These are phyloP conservation scores for Zosterops japonicus DNA, from an alignment of 2,113 vertebrate species.

Conservation along the genomic window DNA sequence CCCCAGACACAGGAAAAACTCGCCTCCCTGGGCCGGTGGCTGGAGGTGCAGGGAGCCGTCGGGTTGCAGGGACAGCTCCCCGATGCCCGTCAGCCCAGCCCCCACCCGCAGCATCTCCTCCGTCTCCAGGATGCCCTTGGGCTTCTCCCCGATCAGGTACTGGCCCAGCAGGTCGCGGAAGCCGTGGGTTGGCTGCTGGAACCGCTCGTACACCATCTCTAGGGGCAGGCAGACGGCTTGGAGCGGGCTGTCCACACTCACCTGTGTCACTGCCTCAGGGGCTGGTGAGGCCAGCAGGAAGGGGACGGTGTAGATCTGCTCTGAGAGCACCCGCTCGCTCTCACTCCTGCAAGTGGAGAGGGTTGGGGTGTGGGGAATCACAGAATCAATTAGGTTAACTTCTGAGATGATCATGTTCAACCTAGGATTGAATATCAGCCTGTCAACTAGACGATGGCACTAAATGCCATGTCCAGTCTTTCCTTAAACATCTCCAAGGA, in stretches of 20 bases:
- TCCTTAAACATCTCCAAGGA: neutral
- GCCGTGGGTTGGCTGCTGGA: slow-evolving; percentile 78
- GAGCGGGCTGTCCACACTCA: slow-evolving; percentile 80
- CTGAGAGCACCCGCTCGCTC: slow-evolving; percentile 77
- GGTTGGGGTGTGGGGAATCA: neutral
- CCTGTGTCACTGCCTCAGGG: neutral
- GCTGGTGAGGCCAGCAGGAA: slow-evolving; percentile 71
- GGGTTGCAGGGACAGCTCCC: slow-evolving; percentile 78
- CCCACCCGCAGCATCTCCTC: slow-evolving; percentile 89
- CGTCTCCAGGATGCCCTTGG: slow-evolving; percentile 86
- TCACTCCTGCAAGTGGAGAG: slow-evolving; percentile 75
- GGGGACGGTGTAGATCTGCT: slow-evolving; percentile 79
- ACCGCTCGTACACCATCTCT: slow-evolving; percentile 83
- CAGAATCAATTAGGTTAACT: neutral
- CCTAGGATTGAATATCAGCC: neutral
- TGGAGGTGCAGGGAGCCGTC: slow-evolving; percentile 79
- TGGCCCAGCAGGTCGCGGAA: slow-evolving; percentile 81
- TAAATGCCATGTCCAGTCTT: neutral
- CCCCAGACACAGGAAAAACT: slow-evolving; percentile 79
- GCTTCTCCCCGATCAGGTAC: slow-evolving; percentile 86
- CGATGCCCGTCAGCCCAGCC: slow-evolving; percentile 79
- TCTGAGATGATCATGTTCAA: neutral
- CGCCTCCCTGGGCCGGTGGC: slow-evolving; percentile 69
- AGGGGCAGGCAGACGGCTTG: slow-evolving; percentile 74
- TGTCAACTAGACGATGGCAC: neutral